Conservation (phyloP, 2,797 vertebrate genomes). For the Takifugu ocellatus region DNA sequence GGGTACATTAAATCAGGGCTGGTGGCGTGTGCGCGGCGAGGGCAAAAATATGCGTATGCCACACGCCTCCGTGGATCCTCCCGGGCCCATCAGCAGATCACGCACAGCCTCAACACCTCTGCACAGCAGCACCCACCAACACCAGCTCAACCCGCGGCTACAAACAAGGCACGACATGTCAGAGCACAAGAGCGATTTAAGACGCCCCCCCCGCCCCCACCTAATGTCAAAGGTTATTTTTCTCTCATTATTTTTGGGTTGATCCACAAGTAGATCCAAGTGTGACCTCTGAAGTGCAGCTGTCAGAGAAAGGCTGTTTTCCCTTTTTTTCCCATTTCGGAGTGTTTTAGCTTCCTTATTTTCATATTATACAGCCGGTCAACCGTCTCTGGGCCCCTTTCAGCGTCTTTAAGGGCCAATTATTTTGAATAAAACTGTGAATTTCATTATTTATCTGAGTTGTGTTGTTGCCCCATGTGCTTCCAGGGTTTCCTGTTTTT, state of each 20-base stretch:
- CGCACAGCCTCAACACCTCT: conserved; percentile 51
- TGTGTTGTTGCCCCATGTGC: conserved; percentile 41
- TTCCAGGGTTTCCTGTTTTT: conserved; percentile 46
- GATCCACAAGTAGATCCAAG: conserved; percentile 23
- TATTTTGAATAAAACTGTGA: conserved; percentile 37
- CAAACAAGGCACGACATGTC: conserved; percentile 45
- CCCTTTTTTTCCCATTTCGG: conserved; percentile 13
- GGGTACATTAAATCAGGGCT: background rate
- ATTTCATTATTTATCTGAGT: conserved; percentile 43
- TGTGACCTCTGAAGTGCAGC: conserved; percentile 40
- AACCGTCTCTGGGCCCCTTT: conserved; percentile 20
- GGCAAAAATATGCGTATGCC: conserved; percentile 3
- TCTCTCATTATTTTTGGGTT: conserved; percentile 57
- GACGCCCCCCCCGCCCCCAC: background rate
- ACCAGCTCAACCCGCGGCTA: conserved; percentile 55
- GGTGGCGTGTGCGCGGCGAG: background rate
- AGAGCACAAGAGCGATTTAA: conserved; percentile 15
- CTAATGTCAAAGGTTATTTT: conserved; percentile 56
- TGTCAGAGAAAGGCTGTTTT: conserved; percentile 6
- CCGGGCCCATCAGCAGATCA: conserved; percentile 46
- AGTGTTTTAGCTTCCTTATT: conserved; percentile 22
- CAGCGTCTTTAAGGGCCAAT: conserved; percentile 40
- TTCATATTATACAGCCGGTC: conserved; percentile 38
- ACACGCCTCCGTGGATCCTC: conserved; percentile 15
- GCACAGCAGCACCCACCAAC: conserved; percentile 40